Base-by-base conservation (phyloP, 1,140 invertebrate genomes). In the Drosophila punjabiensis region DNA sequence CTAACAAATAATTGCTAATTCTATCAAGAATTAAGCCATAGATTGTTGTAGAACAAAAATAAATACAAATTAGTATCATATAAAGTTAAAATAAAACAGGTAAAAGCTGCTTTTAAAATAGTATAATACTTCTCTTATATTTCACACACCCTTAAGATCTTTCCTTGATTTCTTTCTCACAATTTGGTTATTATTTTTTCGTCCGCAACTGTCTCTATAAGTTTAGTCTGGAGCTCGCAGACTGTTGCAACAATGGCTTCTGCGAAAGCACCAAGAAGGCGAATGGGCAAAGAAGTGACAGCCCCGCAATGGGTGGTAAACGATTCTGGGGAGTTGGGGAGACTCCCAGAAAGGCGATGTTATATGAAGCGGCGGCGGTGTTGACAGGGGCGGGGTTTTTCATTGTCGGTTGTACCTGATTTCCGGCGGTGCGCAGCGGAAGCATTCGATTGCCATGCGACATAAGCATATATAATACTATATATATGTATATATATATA, bases 371-470 rank as follows among this genome's bases (percentile, higher is more conserved):
- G 16, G 35, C 35, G 18, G 24, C 32, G 33, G 37, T 14, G 30
- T 11, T 37, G 47, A 16, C 47, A 24, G 48, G 9, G 48, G 43
- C 11, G 65, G 41, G 14, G 59, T 13, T 78, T 65, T 65, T 39
- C 62, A 67, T 60, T 63, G 69, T 63, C 69, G 73, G 32, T 28
- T 81, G 76, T 89, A 90, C 86, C 86, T 90, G 86, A 90, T 90
- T 91, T 90, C 86, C 86, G 86, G 86, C 86, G 86, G 86, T 80
- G 69, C 62, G 41, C 76, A 86, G 68, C 86, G 86, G 87, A 90
- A 90, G 86, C 85, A 90, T 89, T 89, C 85, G 85, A 88, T 87
- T 88, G 84, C 61, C 68, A 74, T 37, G 66, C 76, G 56, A 47
- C 61, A 84, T 68, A 81, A 59, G 64, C 67, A 76, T 60, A 41